These are phyloP conservation scores for Tursiops truncatus DNA, from an alignment of 2,113 vertebrate species.

Conservation along the genomic window DNA sequence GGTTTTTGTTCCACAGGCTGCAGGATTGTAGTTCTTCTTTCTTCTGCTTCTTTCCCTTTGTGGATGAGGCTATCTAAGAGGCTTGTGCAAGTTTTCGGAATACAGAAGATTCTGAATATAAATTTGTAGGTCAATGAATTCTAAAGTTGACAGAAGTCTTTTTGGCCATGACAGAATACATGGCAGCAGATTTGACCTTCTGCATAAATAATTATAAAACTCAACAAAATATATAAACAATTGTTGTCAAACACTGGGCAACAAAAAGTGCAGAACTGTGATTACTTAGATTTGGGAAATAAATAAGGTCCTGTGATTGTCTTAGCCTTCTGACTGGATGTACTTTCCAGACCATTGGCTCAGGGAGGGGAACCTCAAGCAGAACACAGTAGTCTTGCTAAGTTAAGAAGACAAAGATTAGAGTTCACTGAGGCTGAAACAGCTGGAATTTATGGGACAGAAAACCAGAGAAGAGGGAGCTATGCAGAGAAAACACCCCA, in stretches of 20 bases:
- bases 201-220: conserved; percentile 6
- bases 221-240: conserved; percentile 1
- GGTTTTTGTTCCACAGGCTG: too few relatives aligned
- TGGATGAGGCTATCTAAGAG: too few relatives aligned
- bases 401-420: neutral
- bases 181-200: neutral
- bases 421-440: neutral
- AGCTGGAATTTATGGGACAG: neutral
- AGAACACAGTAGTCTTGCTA: neutral
- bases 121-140: neutral
- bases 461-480: neutral
- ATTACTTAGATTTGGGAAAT: neutral
- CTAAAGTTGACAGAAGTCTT: neutral
- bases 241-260: neutral
- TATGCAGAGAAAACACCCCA: neutral
- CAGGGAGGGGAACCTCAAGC: neutral
- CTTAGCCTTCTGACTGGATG: neutral
- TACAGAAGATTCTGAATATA: conserved; percentile 7
- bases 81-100: neutral
- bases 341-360: neutral
- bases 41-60: too few relatives aligned
- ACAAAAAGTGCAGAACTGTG: neutral
- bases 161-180: neutral
- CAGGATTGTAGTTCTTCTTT: too few relatives aligned
- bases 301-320: neutral